Conservation (phyloP, 2,888 invertebrate genomes). For the Agrotis clavis region DNA sequence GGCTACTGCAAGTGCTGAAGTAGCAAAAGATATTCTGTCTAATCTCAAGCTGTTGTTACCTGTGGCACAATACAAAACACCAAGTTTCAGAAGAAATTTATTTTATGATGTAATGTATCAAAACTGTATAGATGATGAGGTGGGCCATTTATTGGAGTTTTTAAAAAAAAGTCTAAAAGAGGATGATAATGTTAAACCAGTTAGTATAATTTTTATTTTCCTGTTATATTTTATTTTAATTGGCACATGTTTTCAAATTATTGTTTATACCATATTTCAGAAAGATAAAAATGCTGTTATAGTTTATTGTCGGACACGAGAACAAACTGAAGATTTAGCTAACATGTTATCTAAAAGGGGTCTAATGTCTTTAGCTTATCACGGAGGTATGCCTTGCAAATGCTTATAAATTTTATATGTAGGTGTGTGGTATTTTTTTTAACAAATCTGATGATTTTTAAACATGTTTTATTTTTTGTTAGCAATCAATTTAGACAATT, state of each 20-base stretch:
- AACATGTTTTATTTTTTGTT: too few species aligned
- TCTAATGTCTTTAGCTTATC: conserved; percentile 96
- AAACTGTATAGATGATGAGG: conserved; percentile 95
- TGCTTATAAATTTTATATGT: conserved; percentile 11
- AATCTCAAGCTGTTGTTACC: conserved; percentile 94
- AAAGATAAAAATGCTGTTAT: conserved; percentile 94
- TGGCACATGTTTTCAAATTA: background rate
- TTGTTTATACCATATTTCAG: conserved; percentile 73
- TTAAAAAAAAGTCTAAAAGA: conserved; percentile 92
- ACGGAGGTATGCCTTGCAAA: conserved; percentile 93
- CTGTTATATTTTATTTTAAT: background rate
- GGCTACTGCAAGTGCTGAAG: conserved; percentile 96
- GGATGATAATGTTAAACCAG: conserved; percentile 88
- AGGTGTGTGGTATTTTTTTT: conserved; percentile 22
- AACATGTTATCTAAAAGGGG: conserved; percentile 94
- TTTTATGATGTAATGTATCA: conserved; percentile 98
- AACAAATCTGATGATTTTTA: background rate
- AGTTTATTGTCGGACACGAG: conserved; percentile 98
- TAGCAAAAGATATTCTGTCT: conserved; percentile 95
- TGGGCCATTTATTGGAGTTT: conserved; percentile 95
- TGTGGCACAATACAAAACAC: conserved; percentile 94
- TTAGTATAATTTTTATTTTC: conserved; percentile 70
- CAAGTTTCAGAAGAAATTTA: conserved; percentile 97
- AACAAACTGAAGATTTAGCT: conserved; percentile 96
- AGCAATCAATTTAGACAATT: too few species aligned